Conservation (phyloP, 1,140 invertebrate species). For the Oedothorax gibbosus region DNA sequence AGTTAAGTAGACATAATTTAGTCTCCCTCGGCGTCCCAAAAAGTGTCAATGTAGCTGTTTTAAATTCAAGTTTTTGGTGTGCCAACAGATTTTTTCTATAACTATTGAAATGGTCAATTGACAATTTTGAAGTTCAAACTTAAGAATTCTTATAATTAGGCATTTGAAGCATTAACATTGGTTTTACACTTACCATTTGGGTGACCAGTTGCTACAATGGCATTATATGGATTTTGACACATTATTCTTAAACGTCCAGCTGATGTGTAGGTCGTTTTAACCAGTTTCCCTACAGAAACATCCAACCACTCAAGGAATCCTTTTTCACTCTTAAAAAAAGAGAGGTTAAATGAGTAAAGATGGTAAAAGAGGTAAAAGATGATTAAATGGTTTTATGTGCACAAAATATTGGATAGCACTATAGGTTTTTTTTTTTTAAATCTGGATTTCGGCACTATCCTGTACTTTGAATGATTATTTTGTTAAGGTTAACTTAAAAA, state of each 20-base stretch:
- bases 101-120: too few relatives aligned
- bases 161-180: not conserved
- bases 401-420: not conserved
- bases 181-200: conserved; percentile 77
- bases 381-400: not conserved
- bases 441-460: too few relatives aligned
- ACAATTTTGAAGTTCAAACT: not conserved
- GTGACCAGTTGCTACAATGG: conserved; percentile 90
- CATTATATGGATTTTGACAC: conserved; percentile 96
- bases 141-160: not conserved
- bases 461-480: too few relatives aligned
- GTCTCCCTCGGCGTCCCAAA: too few relatives aligned
- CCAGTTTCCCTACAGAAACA: conserved; percentile 91
- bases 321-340: conserved; percentile 77
- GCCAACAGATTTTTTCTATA: too few relatives aligned
- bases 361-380: not conserved
- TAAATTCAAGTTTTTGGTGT: too few relatives aligned
- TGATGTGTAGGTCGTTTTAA: conserved; percentile 79
- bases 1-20: too few relatives aligned
- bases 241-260: conserved; percentile 83
- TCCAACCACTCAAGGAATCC: conserved; percentile 93
- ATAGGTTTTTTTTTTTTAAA: not conserved
- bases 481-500: too few relatives aligned
- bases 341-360: too few relatives aligned
- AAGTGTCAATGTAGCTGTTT: too few relatives aligned